These are phyloP conservation scores for Octonoba sinensis DNA, from an alignment of 2,888 invertebrate genomes.

Conservation along the genomic window DNA sequence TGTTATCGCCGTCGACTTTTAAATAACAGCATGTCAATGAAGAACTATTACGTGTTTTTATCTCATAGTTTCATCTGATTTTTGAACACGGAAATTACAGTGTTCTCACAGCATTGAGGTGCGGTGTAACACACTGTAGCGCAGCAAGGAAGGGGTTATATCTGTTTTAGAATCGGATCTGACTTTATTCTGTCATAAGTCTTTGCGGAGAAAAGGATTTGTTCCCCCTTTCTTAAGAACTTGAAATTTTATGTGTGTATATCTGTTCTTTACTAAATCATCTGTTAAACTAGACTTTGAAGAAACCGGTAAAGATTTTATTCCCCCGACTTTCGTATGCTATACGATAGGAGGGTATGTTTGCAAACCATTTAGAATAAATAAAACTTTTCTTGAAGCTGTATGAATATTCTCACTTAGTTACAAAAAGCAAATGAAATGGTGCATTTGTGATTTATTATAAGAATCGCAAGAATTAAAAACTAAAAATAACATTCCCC, in stretches of 20 bases:
- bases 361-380: no score
- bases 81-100: constrained; percentile 36
- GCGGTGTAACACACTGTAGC: constrained; percentile 8
- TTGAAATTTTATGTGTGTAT: background rate
- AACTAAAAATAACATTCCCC: no score
- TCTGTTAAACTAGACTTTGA: no score
- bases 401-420: no score
- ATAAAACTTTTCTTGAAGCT: no score
- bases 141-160: background rate
- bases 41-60: constrained; percentile 17
- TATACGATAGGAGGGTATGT: no score
- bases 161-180: background rate
- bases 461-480: no score
- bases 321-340: no score
- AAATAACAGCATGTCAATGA: constrained; percentile 46
- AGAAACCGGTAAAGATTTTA: no score
- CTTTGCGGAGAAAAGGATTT: background rate
- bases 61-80: constrained; percentile 21
- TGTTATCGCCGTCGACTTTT: constrained; percentile 33
- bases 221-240: background rate
- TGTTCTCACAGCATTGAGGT: constrained; percentile 4
- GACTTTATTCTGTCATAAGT: background rate
- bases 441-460: no score
- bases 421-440: no score
- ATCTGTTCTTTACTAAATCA: no score